Evolutionary conservation across 2,113 vertebrate species (phyloP).

Genomic region (Ctenomys sociabilis): DNA sequence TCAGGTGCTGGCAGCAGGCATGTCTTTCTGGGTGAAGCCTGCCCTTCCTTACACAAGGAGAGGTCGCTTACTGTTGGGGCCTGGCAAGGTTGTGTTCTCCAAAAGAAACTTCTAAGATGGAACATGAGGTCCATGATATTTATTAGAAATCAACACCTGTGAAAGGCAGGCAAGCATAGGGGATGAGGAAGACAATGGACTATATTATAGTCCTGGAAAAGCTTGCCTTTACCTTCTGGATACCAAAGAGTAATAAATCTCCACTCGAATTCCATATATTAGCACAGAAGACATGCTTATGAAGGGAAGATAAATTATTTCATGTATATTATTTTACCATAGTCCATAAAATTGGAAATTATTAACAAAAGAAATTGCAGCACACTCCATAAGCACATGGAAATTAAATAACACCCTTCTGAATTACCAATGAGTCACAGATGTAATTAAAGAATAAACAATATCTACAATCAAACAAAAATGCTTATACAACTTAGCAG

Average conservation of each 20-base stretch:
- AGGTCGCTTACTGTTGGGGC: background rate
- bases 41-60: background rate
- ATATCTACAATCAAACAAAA: too few species aligned
- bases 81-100: background rate
- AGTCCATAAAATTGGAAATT: too few species aligned
- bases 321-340: too few species aligned
- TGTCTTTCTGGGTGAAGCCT: background rate
- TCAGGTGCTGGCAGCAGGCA: background rate
- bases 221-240: background rate
- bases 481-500: too few species aligned
- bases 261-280: too few species aligned
- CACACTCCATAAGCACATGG: too few species aligned
- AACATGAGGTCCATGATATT: background rate
- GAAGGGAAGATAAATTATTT: too few species aligned
- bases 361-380: too few species aligned
- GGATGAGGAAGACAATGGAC: background rate
- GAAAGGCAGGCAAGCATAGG: background rate
- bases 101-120: background rate
- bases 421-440: too few species aligned
- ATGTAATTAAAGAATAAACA: too few species aligned
- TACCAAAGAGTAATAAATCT: background rate
- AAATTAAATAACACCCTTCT: too few species aligned
- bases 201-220: background rate
- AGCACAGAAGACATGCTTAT: too few species aligned
- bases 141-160: background rate